Evolutionary conservation across 2,888 invertebrate genomes (phyloP).

Genomic region (Trissoscelio sp.): DNA sequence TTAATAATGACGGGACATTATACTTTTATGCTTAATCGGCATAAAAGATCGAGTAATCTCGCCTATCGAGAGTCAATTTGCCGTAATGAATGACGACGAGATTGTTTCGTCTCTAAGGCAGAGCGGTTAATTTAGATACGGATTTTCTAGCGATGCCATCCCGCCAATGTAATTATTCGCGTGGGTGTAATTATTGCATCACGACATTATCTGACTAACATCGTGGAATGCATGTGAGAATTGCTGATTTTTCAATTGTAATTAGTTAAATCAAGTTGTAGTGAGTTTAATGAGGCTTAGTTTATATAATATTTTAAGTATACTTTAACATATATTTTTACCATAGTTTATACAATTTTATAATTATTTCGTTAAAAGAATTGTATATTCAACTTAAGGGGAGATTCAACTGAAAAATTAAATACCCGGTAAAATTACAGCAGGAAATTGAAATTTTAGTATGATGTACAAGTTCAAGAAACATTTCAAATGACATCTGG

Average conservation of each 20-base stretch:
- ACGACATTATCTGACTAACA: not conserved
- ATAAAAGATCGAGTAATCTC: constrained; percentile 78
- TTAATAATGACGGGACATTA: constrained; percentile 77
- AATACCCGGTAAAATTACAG: too few relatives aligned
- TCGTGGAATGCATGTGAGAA: constrained; percentile 41
- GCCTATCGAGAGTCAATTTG: constrained; percentile 76
- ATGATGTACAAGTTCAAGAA: too few relatives aligned
- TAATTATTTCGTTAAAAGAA: too few relatives aligned
- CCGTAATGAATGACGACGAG: constrained; percentile 75
- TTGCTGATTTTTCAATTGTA: not conserved
- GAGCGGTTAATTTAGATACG: constrained; percentile 75
- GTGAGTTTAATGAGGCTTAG: too few relatives aligned
- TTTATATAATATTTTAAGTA: too few relatives aligned
- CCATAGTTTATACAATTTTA: too few relatives aligned
- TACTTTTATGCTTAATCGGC: constrained; percentile 75
- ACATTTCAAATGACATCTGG: too few relatives aligned
- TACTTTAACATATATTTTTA: too few relatives aligned
- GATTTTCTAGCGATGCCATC: constrained; percentile 67
- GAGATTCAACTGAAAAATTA: too few relatives aligned
- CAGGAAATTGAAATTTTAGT: too few relatives aligned
- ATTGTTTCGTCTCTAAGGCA: constrained; percentile 78
- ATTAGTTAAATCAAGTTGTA: too few relatives aligned
- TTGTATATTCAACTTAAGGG: too few relatives aligned
- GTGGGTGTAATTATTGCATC: constrained; percentile 23
- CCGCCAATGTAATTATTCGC: constrained; percentile 15